A percentile compares a stretch with the other conserved stretches of the same genome.
Evolutionary conservation across 1,140 invertebrate genomes (phyloP).

Genomic region (Drosophila biarmipes): DNA sequence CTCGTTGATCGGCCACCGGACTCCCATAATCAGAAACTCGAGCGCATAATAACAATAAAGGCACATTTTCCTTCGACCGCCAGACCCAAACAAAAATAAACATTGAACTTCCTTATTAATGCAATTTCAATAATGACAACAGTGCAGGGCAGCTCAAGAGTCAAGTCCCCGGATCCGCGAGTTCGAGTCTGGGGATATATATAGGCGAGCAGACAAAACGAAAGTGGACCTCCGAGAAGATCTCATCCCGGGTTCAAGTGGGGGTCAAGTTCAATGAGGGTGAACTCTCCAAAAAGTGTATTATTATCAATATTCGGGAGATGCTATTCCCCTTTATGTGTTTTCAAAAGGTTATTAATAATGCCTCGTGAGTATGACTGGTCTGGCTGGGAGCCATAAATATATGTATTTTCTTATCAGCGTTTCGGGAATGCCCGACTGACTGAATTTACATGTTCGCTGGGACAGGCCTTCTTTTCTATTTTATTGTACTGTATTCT

Average conservation of each 20-base stretch:
- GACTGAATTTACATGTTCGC: neutral
- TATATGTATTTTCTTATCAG: conserved; percentile 5
- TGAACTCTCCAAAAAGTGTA: conserved; percentile 38
- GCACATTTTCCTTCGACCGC: conserved; percentile 14
- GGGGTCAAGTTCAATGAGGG: conserved; percentile 35
- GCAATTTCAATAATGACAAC: conserved; percentile 74
- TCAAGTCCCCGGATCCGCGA: conserved; percentile 27
- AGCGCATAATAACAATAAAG: conserved; percentile 28
- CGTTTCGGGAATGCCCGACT: neutral
- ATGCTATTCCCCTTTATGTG: conserved; percentile 1
- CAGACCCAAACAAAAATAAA: conserved; percentile 72
- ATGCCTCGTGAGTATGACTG: neutral
- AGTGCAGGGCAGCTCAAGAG: conserved; percentile 29
- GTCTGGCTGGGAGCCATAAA: neutral
- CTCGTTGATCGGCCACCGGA: conserved; percentile 22
- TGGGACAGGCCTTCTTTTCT: neutral
- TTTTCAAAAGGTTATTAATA: conserved; percentile 9
- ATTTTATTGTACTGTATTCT: too few relatives aligned
- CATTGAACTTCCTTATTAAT: conserved; percentile 81
- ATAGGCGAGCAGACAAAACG: conserved; percentile 63
- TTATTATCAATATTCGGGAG: conserved; percentile 30
- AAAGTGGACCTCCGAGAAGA: conserved; percentile 47
- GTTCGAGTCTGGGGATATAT: conserved; percentile 32
- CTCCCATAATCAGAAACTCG: conserved; percentile 29
- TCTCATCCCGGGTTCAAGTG: conserved; percentile 26